A percentile compares a stretch with the other conserved stretches of the same genome.
These are phyloP conservation scores for Ammodramus savannarum DNA, from an alignment of 2,113 vertebrate genomes.

Conservation along the genomic window DNA sequence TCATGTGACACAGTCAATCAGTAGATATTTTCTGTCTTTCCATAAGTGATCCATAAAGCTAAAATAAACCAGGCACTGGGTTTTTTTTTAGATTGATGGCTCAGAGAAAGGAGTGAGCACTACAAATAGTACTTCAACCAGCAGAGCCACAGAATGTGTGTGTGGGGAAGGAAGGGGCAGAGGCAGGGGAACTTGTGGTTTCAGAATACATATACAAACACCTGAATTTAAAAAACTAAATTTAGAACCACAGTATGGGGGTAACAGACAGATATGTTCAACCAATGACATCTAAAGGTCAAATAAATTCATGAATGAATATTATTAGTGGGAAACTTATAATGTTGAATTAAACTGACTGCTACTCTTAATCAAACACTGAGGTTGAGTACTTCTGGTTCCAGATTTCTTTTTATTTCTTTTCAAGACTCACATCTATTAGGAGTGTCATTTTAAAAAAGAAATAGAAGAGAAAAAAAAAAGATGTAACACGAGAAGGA, in stretches of 20 bases:
- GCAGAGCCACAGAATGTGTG: background rate
- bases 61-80: background rate
- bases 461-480: background rate
- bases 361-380: background rate
- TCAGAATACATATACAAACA: background rate
- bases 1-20: background rate
- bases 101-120: background rate
- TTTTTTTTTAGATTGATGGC: background rate
- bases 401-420: background rate
- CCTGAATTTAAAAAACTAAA: background rate
- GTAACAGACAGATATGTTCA: background rate
- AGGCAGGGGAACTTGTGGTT: background rate
- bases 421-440: background rate
- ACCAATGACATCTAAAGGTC: background rate
- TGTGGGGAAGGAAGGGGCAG: background rate
- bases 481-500: background rate
- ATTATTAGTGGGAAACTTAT: background rate
- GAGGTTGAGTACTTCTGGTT: background rate
- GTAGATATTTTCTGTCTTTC: background rate
- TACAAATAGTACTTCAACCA: background rate
- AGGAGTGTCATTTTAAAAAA: background rate
- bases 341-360: background rate
- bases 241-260: background rate
- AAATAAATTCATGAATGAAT: background rate
- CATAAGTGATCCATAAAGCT: background rate